Conservation (phyloP, 1,140 invertebrate species). For the Cepaea nemoralis region DNA sequence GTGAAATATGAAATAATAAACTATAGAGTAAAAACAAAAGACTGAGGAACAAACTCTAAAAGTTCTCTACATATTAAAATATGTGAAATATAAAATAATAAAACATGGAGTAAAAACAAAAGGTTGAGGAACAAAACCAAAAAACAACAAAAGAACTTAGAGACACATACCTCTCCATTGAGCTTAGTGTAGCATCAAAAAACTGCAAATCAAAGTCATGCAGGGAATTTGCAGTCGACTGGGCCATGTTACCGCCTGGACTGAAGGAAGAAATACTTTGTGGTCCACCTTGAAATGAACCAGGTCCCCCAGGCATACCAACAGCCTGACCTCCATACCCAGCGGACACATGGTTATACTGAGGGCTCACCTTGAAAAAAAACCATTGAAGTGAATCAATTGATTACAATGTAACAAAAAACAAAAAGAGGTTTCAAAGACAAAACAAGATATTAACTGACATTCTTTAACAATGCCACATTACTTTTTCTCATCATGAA, state of each 20-base stretch:
- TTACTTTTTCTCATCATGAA: too few relatives aligned
- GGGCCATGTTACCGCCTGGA: constrained; percentile 17
- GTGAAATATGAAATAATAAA: neutral
- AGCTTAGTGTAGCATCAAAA: constrained; percentile 19
- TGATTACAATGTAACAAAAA: too few relatives aligned
- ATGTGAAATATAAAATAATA: neutral
- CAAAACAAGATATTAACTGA: too few relatives aligned
- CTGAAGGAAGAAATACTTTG: neutral
- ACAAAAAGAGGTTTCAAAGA: too few relatives aligned
- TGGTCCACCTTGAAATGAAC: constrained; percentile 1
- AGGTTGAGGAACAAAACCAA: neutral
- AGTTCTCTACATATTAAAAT: neutral
- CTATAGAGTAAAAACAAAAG: neutral
- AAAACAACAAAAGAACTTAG: neutral
- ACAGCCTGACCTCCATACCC: constrained; percentile 3
- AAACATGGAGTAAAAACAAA: neutral
- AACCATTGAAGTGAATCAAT: neutral
- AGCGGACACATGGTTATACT: constrained; percentile 35
- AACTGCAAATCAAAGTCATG: constrained; percentile 37
- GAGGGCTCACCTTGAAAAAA: constrained; percentile 23
- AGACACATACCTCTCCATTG: constrained; percentile 19
- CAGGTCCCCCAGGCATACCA: neutral
- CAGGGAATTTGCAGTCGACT: constrained; percentile 32
- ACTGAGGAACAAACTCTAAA: neutral
- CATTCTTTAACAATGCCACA: too few relatives aligned